phyloP scores from a whole-genome alignment of 2,797 vertebrate species.

The Selene dorsalis region DNA sequence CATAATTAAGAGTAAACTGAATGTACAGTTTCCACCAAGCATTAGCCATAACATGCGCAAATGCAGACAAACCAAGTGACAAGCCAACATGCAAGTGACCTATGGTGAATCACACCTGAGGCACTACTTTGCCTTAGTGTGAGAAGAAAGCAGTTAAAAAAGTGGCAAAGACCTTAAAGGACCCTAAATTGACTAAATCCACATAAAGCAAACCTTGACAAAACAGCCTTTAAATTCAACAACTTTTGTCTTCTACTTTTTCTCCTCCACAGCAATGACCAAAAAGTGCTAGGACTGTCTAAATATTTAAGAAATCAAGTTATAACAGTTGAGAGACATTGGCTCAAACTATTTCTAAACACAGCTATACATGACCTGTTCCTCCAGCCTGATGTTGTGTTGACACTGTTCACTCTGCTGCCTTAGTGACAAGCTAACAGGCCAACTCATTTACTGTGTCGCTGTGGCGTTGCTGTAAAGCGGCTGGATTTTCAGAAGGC shows the following conservation, averaged over 20 bases:
- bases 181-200: not conserved
- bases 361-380: not conserved
- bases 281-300: not conserved
- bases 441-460: conserved; percentile 4
- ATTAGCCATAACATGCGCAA: not conserved
- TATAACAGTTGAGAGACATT: not conserved
- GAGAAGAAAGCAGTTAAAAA: not conserved
- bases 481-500: not conserved
- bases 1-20: conserved; percentile 5
- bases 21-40: too few relatives aligned
- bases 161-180: not conserved
- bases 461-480: not conserved
- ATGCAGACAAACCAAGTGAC: not conserved
- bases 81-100: conserved; percentile 7
- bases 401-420: not conserved
- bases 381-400: not conserved
- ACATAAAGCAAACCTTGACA: not conserved
- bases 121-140: not conserved
- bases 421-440: not conserved
- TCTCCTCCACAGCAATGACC: not conserved
- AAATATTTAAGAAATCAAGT: not conserved
- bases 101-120: conserved; percentile 2
- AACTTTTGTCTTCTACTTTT: not conserved
- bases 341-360: not conserved
- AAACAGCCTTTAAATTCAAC: not conserved